Evolutionary conservation across 2,888 invertebrate genomes (phyloP).

Genomic region (Sphaerophoria taeniata): DNA sequence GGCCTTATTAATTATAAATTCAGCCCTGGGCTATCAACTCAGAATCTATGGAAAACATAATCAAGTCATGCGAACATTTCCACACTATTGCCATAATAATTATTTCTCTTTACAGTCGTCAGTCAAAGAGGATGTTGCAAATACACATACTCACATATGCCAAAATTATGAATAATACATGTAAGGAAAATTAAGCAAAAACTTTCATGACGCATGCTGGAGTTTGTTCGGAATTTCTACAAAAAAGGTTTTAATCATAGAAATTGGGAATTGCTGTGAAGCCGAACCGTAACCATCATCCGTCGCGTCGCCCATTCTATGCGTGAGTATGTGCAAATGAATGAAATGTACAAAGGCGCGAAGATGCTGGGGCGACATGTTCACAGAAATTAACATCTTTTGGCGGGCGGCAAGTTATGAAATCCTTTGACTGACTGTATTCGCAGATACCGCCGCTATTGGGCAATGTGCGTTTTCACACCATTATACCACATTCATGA

Average conservation of each 20-base stretch:
- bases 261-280: neutral
- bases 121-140: slow-evolving; percentile 54
- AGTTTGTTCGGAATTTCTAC: slow-evolving; percentile 26
- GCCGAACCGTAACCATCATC: neutral
- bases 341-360: neutral
- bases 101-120: slow-evolving; percentile 70
- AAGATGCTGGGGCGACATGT: slow-evolving; percentile 41
- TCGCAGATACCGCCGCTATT: slow-evolving; percentile 2
- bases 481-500: slow-evolving; percentile 56
- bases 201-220: slow-evolving; percentile 64
- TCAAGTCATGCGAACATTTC: slow-evolving; percentile 70
- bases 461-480: slow-evolving; percentile 60
- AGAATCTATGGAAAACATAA: slow-evolving; percentile 42
- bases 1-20: slow-evolving; percentile 34
- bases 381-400: slow-evolving; percentile 68
- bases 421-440: slow-evolving; percentile 40
- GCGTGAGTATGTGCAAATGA: neutral
- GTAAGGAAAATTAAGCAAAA: slow-evolving; percentile 67
- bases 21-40: slow-evolving; percentile 21
- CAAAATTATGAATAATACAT: slow-evolving; percentile 68
- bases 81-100: slow-evolving; percentile 72
- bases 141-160: slow-evolving; percentile 24
- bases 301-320: neutral
- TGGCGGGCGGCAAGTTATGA: slow-evolving; percentile 41
- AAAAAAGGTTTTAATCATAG: neutral